A percentile compares a stretch with the other conserved stretches of the same genome.
Evolutionary conservation across 1,140 invertebrate genomes (phyloP).

Genomic region (Ericerus pela): DNA sequence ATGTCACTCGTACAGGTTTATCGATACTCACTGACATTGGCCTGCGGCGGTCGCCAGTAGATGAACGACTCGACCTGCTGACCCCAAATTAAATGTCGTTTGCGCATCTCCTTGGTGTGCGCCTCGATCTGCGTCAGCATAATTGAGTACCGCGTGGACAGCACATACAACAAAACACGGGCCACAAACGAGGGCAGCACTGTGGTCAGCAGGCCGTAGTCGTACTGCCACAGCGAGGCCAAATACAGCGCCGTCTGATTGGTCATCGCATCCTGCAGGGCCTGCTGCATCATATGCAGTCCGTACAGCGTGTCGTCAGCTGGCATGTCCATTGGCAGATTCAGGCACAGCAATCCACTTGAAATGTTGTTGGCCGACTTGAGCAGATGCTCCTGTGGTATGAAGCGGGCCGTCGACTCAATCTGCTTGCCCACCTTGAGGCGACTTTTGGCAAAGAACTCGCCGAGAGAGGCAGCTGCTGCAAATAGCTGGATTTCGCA

Average conservation of each 20-base stretch:
- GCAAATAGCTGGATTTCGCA: conserved; percentile 50
- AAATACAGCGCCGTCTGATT: conserved; percentile 50
- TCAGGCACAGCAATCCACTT: conserved; percentile 39
- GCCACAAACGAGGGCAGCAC: conserved; percentile 48
- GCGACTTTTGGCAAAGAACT: conserved; percentile 40
- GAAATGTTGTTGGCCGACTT: conserved; percentile 13
- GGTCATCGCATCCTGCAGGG: conserved; percentile 17
- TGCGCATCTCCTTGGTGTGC: conserved; percentile 27
- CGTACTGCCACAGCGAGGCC: conserved; percentile 47
- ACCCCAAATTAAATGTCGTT: conserved; percentile 38
- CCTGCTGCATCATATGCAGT: conserved; percentile 18
- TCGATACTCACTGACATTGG: conserved; percentile 52
- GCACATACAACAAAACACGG: conserved; percentile 48
- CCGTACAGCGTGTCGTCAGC: conserved; percentile 31
- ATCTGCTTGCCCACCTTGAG: conserved; percentile 35
- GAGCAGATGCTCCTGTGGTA: conserved; percentile 36
- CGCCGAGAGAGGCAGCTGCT: conserved; percentile 41
- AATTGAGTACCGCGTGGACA: conserved; percentile 54
- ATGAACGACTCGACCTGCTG: conserved; percentile 47
- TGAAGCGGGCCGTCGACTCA: conserved; percentile 39
- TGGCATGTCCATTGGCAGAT: conserved; percentile 37
- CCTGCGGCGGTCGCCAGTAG: conserved; percentile 64
- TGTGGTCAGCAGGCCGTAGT: conserved; percentile 46
- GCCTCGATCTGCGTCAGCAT: conserved; percentile 48
- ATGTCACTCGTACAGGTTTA: no score